These are phyloP conservation scores for Danio rerio DNA, from an alignment of 2,113 vertebrate genomes.

Conservation along the genomic window DNA sequence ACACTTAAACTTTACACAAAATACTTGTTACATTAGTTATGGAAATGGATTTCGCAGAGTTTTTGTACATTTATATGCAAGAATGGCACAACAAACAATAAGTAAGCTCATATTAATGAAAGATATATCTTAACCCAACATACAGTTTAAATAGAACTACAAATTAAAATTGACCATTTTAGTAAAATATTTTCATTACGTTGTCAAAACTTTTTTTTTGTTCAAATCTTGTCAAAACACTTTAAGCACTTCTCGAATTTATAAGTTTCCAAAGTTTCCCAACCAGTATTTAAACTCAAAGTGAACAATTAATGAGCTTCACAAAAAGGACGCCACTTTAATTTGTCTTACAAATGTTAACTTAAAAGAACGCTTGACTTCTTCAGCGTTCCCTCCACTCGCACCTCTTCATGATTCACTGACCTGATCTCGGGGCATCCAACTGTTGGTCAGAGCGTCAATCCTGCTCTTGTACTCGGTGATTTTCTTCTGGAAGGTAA, in stretches of 20 bases:
- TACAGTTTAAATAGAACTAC: no score
- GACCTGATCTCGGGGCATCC: neutral
- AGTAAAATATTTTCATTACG: neutral
- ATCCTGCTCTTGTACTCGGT: slow-evolving; percentile 68
- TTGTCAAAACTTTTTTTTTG: neutral
- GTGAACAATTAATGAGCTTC: neutral
- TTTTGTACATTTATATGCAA: no score
- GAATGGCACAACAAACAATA: no score
- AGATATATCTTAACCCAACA: no score
- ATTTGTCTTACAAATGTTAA: neutral
- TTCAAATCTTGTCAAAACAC: neutral
- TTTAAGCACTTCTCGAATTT: neutral
- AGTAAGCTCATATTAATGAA: no score
- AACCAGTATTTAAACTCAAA: neutral
- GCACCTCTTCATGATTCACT: neutral
- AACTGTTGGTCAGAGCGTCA: slow-evolving; percentile 60
- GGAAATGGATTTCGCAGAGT: no score
- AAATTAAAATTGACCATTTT: no score
- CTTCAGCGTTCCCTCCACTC: neutral
- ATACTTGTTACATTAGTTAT: no score
- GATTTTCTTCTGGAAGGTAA: slow-evolving; percentile 70
- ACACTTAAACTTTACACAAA: no score
- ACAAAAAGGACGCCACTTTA: neutral
- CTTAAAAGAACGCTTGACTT: no score
- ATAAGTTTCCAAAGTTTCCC: no score